A percentile compares a stretch with the other conserved stretches of the same genome.
These are phyloP conservation scores for Drosophila antonietae DNA, from an alignment of 2,888 invertebrate species.

Conservation along the genomic window DNA sequence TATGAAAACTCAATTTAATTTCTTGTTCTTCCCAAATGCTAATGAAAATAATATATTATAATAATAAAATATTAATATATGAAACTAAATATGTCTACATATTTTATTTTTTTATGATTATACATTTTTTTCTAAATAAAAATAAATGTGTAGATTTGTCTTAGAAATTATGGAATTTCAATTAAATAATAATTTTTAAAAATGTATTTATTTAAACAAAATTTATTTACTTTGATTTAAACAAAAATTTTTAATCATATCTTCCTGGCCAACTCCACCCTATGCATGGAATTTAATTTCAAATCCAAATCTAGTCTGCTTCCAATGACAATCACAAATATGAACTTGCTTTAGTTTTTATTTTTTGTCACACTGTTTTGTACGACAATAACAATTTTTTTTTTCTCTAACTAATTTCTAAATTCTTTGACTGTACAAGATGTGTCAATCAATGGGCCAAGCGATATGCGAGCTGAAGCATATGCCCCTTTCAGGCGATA, in stretches of 20 bases:
- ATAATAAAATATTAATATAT: too few relatives aligned
- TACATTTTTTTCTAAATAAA: too few relatives aligned
- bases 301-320: slow-evolving; percentile 1
- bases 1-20: too few relatives aligned
- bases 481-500: slow-evolving; percentile 69
- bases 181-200: too few relatives aligned
- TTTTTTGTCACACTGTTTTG: slow-evolving; percentile 26
- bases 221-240: background rate
- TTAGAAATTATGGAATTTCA: too few relatives aligned
- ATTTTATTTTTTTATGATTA: too few relatives aligned
- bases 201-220: background rate
- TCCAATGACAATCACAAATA: background rate
- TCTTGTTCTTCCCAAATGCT: too few relatives aligned
- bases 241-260: background rate
- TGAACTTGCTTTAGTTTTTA: slow-evolving; percentile 7
- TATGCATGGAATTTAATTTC: slow-evolving; percentile 4
- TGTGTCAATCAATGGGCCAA: slow-evolving; percentile 50
- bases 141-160: too few relatives aligned
- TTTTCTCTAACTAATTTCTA: slow-evolving; percentile 10
- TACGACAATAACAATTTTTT: background rate
- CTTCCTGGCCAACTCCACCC: background rate
- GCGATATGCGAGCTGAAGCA: slow-evolving; percentile 55
- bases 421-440: slow-evolving; percentile 27
- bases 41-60: too few relatives aligned
- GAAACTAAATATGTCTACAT: background rate